Conservation (phyloP, 1,140 invertebrate genomes). For the Trinorchestia longiramus region DNA sequence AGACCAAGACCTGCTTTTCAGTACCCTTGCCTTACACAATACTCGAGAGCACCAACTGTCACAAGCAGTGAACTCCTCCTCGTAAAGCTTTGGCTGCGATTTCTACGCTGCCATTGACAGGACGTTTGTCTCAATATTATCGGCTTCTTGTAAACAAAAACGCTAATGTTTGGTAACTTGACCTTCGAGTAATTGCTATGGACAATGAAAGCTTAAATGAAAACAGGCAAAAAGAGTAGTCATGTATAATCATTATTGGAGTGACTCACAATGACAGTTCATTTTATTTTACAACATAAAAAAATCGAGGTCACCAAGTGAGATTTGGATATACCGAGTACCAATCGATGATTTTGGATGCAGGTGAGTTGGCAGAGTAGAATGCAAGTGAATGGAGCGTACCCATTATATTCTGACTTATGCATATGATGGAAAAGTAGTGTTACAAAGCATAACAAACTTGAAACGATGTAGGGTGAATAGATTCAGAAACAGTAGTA, state of each 20-base stretch:
- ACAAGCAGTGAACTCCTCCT: background rate
- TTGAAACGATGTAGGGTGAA: too few species aligned
- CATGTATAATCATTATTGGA: background rate
- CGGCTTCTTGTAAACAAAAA: background rate
- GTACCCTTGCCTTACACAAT: background rate
- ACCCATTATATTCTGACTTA: background rate
- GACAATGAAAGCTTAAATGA: background rate
- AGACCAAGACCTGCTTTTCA: background rate
- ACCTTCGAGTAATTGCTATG: background rate
- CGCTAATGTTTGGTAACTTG: background rate
- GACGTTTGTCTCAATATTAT: background rate
- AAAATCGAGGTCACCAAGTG: background rate
- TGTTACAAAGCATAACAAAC: background rate
- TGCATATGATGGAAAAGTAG: background rate
- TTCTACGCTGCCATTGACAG: background rate
- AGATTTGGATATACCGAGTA: background rate
- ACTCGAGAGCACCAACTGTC: background rate
- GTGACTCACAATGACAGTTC: background rate
- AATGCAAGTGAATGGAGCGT: background rate
- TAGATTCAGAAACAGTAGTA: background rate
- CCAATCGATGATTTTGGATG: background rate
- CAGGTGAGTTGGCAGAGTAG: background rate
- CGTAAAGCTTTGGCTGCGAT: background rate
- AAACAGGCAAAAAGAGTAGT: background rate
- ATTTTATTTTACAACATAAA: background rate